Percentiles rank a stretch among this genome's conserved stretches.
phyloP scores from a whole-genome alignment of 1,140 invertebrate species.

The Penaeus chinensis region DNA sequence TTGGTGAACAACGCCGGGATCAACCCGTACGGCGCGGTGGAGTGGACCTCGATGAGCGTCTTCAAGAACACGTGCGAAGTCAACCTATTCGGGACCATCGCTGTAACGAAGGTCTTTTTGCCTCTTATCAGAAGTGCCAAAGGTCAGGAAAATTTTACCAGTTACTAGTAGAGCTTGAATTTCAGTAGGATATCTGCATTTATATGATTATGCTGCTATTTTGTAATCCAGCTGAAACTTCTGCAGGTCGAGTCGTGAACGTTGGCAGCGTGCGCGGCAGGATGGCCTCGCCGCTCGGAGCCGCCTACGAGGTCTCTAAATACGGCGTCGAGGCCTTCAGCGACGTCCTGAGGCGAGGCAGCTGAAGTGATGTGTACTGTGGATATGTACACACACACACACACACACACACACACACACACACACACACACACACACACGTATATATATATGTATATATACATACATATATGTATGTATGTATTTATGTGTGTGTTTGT shows the following conservation, averaged over 20 bases:
- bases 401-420: not conserved
- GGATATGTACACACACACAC: not conserved
- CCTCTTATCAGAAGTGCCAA: not conserved
- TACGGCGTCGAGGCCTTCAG: conserved; percentile 29
- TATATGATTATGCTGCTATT: not conserved
- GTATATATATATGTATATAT: too few relatives aligned
- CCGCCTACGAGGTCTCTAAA: conserved; percentile 22
- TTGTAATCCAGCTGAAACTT: not conserved
- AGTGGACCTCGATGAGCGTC: not conserved
- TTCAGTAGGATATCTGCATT: not conserved
- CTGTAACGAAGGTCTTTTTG: not conserved
- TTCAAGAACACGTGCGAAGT: conserved; percentile 3
- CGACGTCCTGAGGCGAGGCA: conserved; percentile 21
- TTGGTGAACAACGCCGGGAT: not conserved
- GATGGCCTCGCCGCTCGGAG: not conserved
- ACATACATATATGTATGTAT: too few relatives aligned
- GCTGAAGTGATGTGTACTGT: not conserved
- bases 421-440: too few relatives aligned
- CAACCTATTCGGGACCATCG: not conserved
- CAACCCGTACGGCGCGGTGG: not conserved
- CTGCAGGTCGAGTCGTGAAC: conserved; percentile 27
- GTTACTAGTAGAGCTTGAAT: not conserved
- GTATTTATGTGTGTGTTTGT: too few relatives aligned
- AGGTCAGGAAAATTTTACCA: not conserved
- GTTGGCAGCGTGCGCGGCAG: conserved; percentile 13